Base-by-base conservation (phyloP, 2,797 vertebrate species). In the Nannoperca obscura region DNA sequence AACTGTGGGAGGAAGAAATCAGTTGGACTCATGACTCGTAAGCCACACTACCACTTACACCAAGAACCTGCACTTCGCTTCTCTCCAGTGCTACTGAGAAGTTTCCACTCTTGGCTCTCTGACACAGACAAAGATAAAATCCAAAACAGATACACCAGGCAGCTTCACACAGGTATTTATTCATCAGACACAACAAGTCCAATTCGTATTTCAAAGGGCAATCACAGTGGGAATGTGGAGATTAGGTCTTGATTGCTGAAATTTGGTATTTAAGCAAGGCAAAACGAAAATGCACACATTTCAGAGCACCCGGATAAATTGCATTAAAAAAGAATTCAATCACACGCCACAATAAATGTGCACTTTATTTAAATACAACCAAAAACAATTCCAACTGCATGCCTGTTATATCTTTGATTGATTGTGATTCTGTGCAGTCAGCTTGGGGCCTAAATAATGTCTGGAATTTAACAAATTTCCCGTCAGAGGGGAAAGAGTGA, bases 131-230 rank as follows among this genome's bases (percentile, higher is more conserved):
- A 69, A 78, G 24, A 72, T 44, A 15, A 82, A 53, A 74, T 58
- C 40, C 24, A 22, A 68, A 74, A 36, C 66, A 81, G 74, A 74
- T 36, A 46, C 14, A 65, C 75, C 59, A 74, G 20, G 12, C 44
- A 60, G 38, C 49, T 44, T 55, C 50, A 42, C 54, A 46, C 20
- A 83, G 63, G 47, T 78, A 74, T 83, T 79, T 84, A 88, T 76
- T 84, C 74, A 74, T 83, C 71, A 71, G 79, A 76, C 57, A 68
- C 17, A 76, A 67, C 42, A 38, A 40, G 49, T 84, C 57, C 76
- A 81, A 88, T 84, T 76, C 62, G 53, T 74, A 42, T 81, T 81
- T 80, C 62, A 88, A 88, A 89, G 81, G 74, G 69, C 68, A 86
- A 74, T 89, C 84, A 71, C 86, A 74, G 58, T 75, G 59, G 74